A percentile compares a stretch with the other conserved stretches of the same genome.
Evolutionary conservation across 1,140 invertebrate species (phyloP).

Genomic region (Gerris buenoi): DNA sequence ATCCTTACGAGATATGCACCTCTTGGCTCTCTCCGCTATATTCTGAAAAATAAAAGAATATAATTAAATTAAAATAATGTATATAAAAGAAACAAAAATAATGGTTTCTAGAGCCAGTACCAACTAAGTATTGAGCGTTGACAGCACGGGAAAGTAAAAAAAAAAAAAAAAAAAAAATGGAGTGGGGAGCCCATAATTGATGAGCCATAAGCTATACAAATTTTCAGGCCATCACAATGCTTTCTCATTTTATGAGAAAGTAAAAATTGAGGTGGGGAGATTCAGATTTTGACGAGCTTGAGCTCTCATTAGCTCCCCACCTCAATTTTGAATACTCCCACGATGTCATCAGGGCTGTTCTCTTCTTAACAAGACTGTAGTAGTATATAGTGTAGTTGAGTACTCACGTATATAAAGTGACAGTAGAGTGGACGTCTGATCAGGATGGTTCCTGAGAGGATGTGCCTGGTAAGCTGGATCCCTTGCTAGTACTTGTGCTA

Average conservation of each 20-base stretch:
- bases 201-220: too few relatives aligned
- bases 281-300: too few relatives aligned
- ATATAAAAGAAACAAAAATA: neutral
- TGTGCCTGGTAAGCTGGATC: slow-evolving; percentile 39
- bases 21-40: slow-evolving; percentile 58
- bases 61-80: neutral
- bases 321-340: too few relatives aligned
- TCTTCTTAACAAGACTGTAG: too few relatives aligned
- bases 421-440: slow-evolving; percentile 45
- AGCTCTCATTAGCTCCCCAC: too few relatives aligned
- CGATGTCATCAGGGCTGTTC: too few relatives aligned
- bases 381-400: too few relatives aligned
- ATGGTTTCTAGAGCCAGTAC: neutral
- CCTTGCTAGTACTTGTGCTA: slow-evolving; percentile 44
- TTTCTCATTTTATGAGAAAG: too few relatives aligned
- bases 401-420: slow-evolving; percentile 59
- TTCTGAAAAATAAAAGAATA: slow-evolving; percentile 35
- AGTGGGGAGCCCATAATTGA: neutral
- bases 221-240: too few relatives aligned
- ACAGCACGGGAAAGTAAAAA: too few relatives aligned
- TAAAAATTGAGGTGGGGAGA: too few relatives aligned
- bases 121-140: neutral
- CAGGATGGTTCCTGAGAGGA: slow-evolving; percentile 30
- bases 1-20: slow-evolving; percentile 63
- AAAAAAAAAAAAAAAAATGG: too few relatives aligned